Base-by-base conservation (phyloP, 1,140 invertebrate genomes). In the Pseudoatta argentina region DNA sequence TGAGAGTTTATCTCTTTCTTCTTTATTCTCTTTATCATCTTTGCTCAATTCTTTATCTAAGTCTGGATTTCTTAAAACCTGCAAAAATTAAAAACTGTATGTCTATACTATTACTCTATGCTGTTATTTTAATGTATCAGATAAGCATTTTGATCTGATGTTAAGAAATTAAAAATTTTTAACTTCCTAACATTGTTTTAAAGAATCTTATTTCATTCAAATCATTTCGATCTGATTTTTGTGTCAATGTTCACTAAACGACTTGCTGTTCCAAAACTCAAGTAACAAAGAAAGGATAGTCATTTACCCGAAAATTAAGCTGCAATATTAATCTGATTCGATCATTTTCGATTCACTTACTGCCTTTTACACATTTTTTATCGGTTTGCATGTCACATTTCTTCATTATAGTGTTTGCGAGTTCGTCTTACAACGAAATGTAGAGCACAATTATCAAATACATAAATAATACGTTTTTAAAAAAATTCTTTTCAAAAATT, bases 21-120 rank as follows among this genome's bases (percentile, higher is more conserved):
- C 94, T 63, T 92, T 95, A 81, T 93, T 94, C 72, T 95, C 94
- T 91, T 94, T 95, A 69, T 94, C 94, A 71, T 95, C 95, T 75
- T 93, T 94, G 77, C 44, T 92, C 21, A 72, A 79, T 81, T 95
- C 95, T 91, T 93, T 95, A 48, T 95, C 94, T 7, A 88, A 85
- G 27, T 95, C 94, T 21, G 94, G 92, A 93, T 94, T 95, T 88
- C 94, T 95, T 27, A 95, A 86, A 24, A 95, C 94, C 94, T 95
- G 79, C 16, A 91, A 86, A 89, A 66, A 89, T 61, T 57, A 6
- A 73, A 78, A 51, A 27, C 27, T 55, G 27, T 64, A 44, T 51
- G 77, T n/a, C n/a, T 44, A 24, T 21, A 55, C 14, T 76, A 24
- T 51, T 16, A 51, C 34, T 39, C 14, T 72, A 39, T 21, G 10